phyloP scores from a whole-genome alignment of 2,113 vertebrate genomes.

The sheep (Ovis aries) region ARS-UI_Ramb_v3.0 NC_056056.1:172441501-172442000 shows the following conservation, averaged over 20 bases:
- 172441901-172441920: not conserved
- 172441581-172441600: not conserved
- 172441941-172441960: not conserved
- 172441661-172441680: not conserved
- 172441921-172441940: not conserved
- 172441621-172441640: not conserved
- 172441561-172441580: not conserved
- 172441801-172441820: not conserved
- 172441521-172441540: not conserved
- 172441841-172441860: not conserved
- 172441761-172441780: not conserved
- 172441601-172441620: not conserved
- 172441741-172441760: not conserved
- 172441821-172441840: not conserved
- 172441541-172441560: not conserved
- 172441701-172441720: not conserved
- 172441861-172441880: not conserved
- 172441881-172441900: not conserved
- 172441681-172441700: not conserved
- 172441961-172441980: not conserved
- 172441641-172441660: not conserved
- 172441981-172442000: not conserved
- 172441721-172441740: not conserved
- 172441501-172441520: not conserved
- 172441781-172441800: not conserved